These are phyloP conservation scores for cattle (Bos taurus) DNA, from an alignment of 2,113 vertebrate species.

Conservation along the genomic window DNA sequence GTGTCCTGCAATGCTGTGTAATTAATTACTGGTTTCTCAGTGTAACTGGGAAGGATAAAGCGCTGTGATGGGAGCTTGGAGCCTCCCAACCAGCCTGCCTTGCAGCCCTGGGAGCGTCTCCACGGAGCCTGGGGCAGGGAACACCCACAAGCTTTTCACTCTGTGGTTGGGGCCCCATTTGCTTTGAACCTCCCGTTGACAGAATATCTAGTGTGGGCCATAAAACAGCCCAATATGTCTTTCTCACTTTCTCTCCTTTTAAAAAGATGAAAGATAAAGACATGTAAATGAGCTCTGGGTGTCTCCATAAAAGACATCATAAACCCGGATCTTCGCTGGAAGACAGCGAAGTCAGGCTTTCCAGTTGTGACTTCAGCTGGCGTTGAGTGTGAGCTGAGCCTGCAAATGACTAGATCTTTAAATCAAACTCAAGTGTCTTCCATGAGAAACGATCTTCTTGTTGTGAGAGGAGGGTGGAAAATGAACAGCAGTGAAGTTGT, in stretches of 20 bases:
- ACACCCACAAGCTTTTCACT: not conserved
- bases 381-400: not conserved
- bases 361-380: not conserved
- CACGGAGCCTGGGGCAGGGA: not conserved
- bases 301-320: not conserved
- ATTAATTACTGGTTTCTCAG: not conserved
- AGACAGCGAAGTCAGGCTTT: not conserved
- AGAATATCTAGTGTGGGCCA: not conserved
- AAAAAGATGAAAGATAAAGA: not conserved
- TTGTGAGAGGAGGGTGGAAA: not conserved
- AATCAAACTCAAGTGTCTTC: not conserved
- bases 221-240: not conserved
- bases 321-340: not conserved
- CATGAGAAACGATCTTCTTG: not conserved
- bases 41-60: not conserved
- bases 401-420: not conserved
- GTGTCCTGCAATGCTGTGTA: too few relatives aligned
- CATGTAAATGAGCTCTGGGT: not conserved
- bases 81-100: not conserved
- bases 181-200: not conserved
- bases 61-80: not conserved
- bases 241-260: not conserved
- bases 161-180: not conserved
- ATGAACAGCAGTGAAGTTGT: constrained; percentile 28
- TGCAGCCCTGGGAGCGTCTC: not conserved